Evolutionary conservation across 2,888 invertebrate species (phyloP).

Genomic region (Strigamia crassipes): DNA sequence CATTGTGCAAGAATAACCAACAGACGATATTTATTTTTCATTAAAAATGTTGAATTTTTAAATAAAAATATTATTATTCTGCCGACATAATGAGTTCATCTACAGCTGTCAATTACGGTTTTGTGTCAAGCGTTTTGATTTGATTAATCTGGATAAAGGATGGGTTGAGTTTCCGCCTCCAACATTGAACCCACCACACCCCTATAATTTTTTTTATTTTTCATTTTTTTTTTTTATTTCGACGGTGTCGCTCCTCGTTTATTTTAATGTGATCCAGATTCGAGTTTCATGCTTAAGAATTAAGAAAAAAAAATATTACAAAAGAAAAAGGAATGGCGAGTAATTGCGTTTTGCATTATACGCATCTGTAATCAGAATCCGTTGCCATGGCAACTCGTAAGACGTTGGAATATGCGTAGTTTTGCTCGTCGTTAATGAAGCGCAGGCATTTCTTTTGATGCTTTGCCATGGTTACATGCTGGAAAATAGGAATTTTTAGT

Average conservation of each 20-base stretch:
- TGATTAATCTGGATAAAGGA: constrained; percentile 16
- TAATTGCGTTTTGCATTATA: too few species aligned
- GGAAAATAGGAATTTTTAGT: not conserved
- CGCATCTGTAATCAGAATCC: not conserved
- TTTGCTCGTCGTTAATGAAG: constrained; percentile 1
- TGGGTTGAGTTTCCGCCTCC: constrained; percentile 17
- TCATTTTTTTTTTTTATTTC: not conserved
- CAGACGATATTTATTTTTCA: too few species aligned
- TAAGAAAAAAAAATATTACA: too few species aligned
- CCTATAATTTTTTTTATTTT: not conserved
- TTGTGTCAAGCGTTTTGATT: constrained; percentile 26
- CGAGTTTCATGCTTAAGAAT: not conserved
- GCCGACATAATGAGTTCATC: constrained; percentile 26
- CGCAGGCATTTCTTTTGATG: constrained; percentile 2
- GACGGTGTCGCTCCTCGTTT: not conserved
- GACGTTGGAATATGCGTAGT: not conserved
- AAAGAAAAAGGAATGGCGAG: too few species aligned
- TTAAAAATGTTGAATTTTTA: too few species aligned
- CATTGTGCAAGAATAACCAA: too few species aligned
- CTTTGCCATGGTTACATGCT: not conserved
- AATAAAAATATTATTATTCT: too few species aligned
- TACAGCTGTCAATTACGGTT: constrained; percentile 20
- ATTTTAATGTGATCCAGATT: not conserved
- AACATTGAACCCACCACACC: not conserved
- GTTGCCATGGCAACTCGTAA: not conserved